A percentile compares a stretch with the other conserved stretches of the same genome.
These are phyloP conservation scores for Axis porcinus DNA, from an alignment of 2,113 vertebrate genomes.

Conservation along the genomic window DNA sequence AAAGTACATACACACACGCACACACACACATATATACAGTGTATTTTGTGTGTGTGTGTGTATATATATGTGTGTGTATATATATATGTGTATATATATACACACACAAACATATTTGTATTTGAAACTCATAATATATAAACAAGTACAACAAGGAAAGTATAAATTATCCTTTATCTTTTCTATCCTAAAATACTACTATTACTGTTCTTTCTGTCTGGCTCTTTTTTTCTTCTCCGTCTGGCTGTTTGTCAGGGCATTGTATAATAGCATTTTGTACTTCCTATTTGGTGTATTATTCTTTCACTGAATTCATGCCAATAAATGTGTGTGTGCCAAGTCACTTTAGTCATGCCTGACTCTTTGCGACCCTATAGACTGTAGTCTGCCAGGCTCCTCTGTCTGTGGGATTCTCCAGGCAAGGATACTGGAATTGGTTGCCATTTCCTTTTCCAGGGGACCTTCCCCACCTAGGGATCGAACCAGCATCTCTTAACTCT, in stretches of 20 bases:
- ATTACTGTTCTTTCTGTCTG: neutral
- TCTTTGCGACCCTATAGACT: neutral
- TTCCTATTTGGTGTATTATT: neutral
- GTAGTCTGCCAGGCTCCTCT: neutral
- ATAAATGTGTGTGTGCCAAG: neutral
- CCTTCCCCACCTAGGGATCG: neutral
- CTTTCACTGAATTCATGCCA: neutral
- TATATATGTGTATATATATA: neutral
- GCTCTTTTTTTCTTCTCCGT: neutral
- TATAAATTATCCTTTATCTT: neutral
- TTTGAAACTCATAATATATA: slow-evolving; percentile 12
- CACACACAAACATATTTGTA: neutral
- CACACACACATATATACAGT: neutral
- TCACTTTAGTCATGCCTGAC: neutral
- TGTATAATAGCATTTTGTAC: neutral
- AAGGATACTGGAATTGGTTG: neutral
- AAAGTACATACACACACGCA: neutral
- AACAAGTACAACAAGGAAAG: neutral
- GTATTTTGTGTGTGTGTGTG: neutral
- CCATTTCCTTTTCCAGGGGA: neutral
- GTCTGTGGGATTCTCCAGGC: neutral
- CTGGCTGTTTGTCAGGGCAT: neutral
- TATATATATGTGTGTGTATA: neutral
- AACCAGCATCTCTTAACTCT: neutral
- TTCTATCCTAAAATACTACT: neutral